phyloP scores from a whole-genome alignment of 2,888 invertebrate genomes.

The Drosophila lacicola region DNA sequence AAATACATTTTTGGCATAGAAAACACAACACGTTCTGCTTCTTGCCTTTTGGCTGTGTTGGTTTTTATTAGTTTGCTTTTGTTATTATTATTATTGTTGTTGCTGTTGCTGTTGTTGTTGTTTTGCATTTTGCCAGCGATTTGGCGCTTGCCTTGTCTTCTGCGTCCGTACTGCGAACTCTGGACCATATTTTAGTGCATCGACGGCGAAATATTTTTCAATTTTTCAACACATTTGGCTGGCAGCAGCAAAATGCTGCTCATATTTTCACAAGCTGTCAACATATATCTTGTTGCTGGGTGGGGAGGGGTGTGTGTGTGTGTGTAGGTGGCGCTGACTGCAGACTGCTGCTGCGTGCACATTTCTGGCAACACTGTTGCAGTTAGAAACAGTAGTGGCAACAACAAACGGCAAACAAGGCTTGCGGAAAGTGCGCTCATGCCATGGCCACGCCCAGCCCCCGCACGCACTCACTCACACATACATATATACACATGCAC shows the following conservation, averaged over 20 bases:
- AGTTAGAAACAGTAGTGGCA: constrained; percentile 20
- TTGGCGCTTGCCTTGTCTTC: constrained; percentile 30
- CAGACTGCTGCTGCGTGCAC: constrained; percentile 63
- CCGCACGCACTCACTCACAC: neutral
- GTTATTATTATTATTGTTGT: constrained; percentile 5
- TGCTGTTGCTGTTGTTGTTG: constrained; percentile 26
- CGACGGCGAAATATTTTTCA: constrained; percentile 79
- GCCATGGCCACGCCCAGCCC: constrained; percentile 51
- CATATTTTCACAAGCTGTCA: constrained; percentile 77
- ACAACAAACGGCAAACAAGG: constrained; percentile 54
- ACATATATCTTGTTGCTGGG: constrained; percentile 67
- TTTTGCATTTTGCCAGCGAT: constrained; percentile 64
- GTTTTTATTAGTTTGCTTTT: constrained; percentile 11
- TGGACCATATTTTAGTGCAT: constrained; percentile 74
- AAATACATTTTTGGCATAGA: constrained; percentile 63
- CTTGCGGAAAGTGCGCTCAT: constrained; percentile 57
- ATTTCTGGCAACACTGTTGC: constrained; percentile 71
- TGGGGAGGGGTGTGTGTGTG: neutral
- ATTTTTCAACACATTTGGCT: constrained; percentile 80
- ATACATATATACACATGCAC: neutral
- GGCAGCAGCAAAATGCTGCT: constrained; percentile 76
- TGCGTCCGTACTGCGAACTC: constrained; percentile 16
- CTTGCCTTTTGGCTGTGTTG: constrained; percentile 4
- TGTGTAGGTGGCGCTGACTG: constrained; percentile 3
- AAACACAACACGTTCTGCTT: constrained; percentile 39